phyloP scores from a whole-genome alignment of 1,140 invertebrate genomes.

The Papilio machaon region DNA sequence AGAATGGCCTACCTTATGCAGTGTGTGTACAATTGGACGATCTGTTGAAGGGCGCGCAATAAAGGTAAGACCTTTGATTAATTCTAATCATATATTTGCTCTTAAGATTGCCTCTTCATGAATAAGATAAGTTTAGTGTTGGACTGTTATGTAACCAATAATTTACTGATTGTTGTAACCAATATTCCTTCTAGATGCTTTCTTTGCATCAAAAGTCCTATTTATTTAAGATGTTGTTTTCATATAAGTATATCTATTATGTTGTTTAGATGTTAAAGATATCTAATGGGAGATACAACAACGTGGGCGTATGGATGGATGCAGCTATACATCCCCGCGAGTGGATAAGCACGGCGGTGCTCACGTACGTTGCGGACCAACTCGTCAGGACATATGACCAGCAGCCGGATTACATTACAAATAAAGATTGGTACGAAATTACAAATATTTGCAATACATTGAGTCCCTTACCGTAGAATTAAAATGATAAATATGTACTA shows the following conservation, averaged over 20 bases:
- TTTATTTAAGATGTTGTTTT: conserved; percentile 18
- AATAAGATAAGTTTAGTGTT: no score
- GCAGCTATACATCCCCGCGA: conserved; percentile 86
- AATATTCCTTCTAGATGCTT: not conserved
- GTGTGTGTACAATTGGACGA: conserved; percentile 78
- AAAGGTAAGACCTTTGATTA: conserved; percentile 72
- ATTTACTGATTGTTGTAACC: no score
- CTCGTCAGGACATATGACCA: conserved; percentile 76
- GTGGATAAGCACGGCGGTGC: conserved; percentile 86
- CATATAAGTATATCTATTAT: not conserved
- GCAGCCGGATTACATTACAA: conserved; percentile 56
- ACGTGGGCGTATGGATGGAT: conserved; percentile 76
- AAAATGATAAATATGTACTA: no score
- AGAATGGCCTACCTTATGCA: conserved; percentile 78
- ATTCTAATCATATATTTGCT: not conserved
- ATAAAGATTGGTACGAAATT: conserved; percentile 67
- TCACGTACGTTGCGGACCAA: conserved; percentile 84
- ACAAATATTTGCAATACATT: not conserved
- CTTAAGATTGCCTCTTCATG: no score
- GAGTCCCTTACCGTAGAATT: no score
- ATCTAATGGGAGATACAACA: conserved; percentile 61
- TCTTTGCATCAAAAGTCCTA: not conserved
- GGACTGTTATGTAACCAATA: no score
- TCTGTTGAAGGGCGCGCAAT: conserved; percentile 84
- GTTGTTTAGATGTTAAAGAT: conserved; percentile 80